Percentiles rank a stretch among this genome's conserved stretches.
Conservation (phyloP, 2,113 vertebrate species). For the Stigmatopora argus region DNA sequence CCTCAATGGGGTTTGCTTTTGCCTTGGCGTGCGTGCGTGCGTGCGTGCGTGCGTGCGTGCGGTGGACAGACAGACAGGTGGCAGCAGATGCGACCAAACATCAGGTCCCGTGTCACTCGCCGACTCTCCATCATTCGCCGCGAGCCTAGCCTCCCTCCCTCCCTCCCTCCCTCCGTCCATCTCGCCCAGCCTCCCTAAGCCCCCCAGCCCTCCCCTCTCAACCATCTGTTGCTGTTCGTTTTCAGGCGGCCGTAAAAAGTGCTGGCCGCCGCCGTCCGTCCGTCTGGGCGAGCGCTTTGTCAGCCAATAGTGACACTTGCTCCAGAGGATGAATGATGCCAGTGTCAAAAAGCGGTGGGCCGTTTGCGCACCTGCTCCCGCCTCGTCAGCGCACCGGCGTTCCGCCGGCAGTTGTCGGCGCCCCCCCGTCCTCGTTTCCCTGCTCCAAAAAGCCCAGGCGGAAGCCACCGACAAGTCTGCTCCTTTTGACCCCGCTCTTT, state of each 20-base stretch:
- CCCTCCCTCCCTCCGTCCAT: neutral
- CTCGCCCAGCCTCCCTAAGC: neutral
- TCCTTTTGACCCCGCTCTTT: too few species aligned
- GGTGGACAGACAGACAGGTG: neutral
- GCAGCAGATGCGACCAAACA: neutral
- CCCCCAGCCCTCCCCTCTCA: conserved; percentile 1
- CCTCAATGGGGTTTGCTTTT: too few species aligned
- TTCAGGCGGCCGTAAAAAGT: neutral
- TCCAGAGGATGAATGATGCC: conserved; percentile 16
- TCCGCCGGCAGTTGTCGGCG: conserved; percentile 38
- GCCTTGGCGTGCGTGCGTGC: too few species aligned
- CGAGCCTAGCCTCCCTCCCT: neutral
- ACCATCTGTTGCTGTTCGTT: conserved; percentile 57
- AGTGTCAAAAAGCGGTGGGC: conserved; percentile 22
- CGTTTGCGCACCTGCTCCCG: conserved; percentile 27
- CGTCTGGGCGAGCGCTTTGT: conserved; percentile 24
- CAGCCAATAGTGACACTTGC: conserved; percentile 32
- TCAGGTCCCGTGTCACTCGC: too few species aligned
- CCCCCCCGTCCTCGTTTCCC: conserved; percentile 20
- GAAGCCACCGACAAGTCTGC: too few species aligned
- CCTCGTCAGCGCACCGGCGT: conserved; percentile 30
- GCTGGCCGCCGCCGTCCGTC: conserved; percentile 23
- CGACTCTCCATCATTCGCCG: neutral
- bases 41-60: too few species aligned
- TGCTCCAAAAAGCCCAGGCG: neutral